These are phyloP conservation scores for Intellagama lesueurii DNA, from an alignment of 2,797 vertebrate genomes.

Conservation along the genomic window DNA sequence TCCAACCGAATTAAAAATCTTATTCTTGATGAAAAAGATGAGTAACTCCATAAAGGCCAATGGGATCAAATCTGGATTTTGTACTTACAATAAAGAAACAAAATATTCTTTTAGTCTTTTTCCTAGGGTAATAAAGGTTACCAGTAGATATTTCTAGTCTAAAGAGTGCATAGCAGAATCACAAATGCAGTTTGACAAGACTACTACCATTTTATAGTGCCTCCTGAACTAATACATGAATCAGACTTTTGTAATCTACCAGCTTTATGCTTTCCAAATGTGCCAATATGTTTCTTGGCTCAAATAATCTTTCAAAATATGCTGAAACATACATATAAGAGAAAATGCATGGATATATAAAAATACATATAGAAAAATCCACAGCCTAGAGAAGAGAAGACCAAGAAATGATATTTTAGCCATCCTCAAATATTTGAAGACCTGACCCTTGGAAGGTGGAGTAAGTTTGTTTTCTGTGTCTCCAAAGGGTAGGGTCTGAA, in stretches of 20 bases:
- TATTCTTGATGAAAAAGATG: not conserved
- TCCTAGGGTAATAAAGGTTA: not conserved
- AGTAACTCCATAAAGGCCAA: not conserved
- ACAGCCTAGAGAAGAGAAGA: no score
- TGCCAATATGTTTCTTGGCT: not conserved
- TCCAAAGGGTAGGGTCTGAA: no score
- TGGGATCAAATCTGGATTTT: not conserved
- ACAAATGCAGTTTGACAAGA: not conserved
- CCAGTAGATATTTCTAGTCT: not conserved
- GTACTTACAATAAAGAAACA: not conserved
- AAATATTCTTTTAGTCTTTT: no score
- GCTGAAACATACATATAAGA: not conserved
- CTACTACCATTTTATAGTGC: not conserved
- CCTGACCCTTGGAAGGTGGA: no score
- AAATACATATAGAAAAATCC: no score
- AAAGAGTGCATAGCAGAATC: not conserved
- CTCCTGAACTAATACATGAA: not conserved
- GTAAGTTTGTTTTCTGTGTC: no score
- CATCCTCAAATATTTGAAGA: no score
- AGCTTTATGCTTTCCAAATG: not conserved
- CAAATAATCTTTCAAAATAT: not conserved
- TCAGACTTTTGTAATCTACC: not conserved
- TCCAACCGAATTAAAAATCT: not conserved
- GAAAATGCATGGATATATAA: not conserved
- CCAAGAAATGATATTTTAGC: no score